These are phyloP conservation scores for Sebastes schlegelii DNA, from an alignment of 2,113 vertebrate species.

Conservation along the genomic window DNA sequence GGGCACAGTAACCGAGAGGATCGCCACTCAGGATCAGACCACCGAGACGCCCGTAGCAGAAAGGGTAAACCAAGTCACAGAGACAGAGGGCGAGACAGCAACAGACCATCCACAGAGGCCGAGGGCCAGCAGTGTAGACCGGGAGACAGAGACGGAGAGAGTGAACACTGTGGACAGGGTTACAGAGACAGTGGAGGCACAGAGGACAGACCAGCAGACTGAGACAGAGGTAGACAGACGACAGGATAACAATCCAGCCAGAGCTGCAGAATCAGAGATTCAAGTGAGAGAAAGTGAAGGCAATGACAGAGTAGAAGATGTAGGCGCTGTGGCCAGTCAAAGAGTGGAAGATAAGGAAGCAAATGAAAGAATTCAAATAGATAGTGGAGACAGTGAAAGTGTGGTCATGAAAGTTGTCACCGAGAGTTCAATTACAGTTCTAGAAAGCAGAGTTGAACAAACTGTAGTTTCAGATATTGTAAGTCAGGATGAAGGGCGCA, in stretches of 20 bases:
- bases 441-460: constrained; percentile 38
- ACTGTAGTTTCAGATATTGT: constrained; percentile 22
- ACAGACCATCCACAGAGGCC: constrained; percentile 72
- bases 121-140: constrained; percentile 74
- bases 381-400: constrained; percentile 45
- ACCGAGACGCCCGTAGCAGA: constrained; percentile 60
- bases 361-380: constrained; percentile 34
- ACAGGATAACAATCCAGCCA: constrained; percentile 53
- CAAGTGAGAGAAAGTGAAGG: constrained; percentile 30
- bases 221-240: constrained; percentile 71
- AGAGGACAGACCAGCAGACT: constrained; percentile 64
- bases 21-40: constrained; percentile 72
- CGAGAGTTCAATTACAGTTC: constrained; percentile 31
- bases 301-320: constrained; percentile 29
- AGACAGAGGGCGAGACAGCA: constrained; percentile 69
- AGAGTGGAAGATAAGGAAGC: constrained; percentile 28
- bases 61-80: constrained; percentile 68
- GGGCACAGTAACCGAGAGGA: constrained; percentile 74
- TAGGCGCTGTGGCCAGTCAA: constrained; percentile 18
- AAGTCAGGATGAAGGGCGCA: constrained; percentile 17
- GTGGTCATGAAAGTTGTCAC: constrained; percentile 28
- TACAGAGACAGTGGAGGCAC: constrained; percentile 75
- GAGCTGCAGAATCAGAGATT: constrained; percentile 59
- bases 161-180: constrained; percentile 64
- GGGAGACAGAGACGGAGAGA: constrained; percentile 70